Conservation (phyloP, 2,113 vertebrate genomes). For the Rhizomys pruinosus region DNA sequence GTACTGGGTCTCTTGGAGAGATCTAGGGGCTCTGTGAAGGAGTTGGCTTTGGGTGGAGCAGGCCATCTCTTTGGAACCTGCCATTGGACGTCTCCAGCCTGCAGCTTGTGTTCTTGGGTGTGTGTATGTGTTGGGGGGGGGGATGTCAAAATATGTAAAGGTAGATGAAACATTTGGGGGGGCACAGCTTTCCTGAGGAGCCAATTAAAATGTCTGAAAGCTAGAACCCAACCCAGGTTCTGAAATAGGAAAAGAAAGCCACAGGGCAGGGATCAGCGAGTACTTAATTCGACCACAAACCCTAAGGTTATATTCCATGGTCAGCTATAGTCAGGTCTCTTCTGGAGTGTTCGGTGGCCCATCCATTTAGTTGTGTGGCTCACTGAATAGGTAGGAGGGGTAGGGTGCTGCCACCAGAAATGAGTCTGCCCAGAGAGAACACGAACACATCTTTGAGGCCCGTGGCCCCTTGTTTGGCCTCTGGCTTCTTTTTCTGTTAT, state of each 20-base stretch:
- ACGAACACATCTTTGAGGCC: background rate
- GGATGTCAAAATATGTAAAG: background rate
- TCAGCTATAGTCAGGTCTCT: background rate
- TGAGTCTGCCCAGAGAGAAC: background rate
- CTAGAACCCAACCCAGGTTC: background rate
- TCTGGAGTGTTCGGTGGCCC: background rate
- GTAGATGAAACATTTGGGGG: background rate
- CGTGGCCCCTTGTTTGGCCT: background rate
- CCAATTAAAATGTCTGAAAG: conserved; percentile 29
- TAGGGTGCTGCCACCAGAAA: rapidly evolving
- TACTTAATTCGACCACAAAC: conserved; percentile 6
- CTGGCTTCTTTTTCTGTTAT: background rate
- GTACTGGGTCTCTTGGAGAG: background rate
- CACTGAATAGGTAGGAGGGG: background rate
- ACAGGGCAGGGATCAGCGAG: background rate
- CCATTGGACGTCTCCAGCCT: background rate
- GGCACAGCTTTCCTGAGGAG: conserved; percentile 15
- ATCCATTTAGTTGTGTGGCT: background rate
- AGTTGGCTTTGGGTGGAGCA: background rate
- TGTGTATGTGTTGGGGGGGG: too few relatives aligned
- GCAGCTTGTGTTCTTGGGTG: background rate
- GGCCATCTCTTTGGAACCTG: background rate
- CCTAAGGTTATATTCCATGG: background rate
- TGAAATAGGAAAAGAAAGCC: conserved; percentile 51
- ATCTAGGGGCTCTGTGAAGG: conserved; percentile 7